phyloP scores from a whole-genome alignment of 2,113 vertebrate genomes.

The Eurypyga helias region DNA sequence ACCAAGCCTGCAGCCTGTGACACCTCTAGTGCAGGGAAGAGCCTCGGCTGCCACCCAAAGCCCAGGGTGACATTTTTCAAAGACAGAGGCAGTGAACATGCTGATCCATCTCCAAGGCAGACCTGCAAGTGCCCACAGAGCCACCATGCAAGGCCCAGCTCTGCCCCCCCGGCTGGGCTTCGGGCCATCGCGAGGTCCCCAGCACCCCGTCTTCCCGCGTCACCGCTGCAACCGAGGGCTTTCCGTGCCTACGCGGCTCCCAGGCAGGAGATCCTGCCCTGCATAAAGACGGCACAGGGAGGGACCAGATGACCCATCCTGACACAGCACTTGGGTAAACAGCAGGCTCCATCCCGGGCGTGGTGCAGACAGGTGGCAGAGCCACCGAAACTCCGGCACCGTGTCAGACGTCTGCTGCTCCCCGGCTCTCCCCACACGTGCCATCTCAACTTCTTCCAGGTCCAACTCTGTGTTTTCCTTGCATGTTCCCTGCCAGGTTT shows the following conservation, averaged over 20 bases:
- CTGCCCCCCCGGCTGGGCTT: neutral
- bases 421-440: neutral
- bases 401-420: neutral
- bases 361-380: neutral
- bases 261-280: neutral
- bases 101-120: neutral
- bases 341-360: fast-evolving
- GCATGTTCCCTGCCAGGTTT: fast-evolving
- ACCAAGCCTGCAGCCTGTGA: neutral
- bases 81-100: neutral
- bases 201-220: too few species aligned
- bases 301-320: neutral
- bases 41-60: neutral
- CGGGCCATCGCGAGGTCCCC: neutral
- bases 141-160: neutral
- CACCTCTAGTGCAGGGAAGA: neutral
- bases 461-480: fast-evolving
- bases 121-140: neutral
- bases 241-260: fast-evolving
- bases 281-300: fast-evolving
- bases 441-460: neutral
- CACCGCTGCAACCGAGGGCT: neutral
- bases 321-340: neutral
- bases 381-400: neutral
- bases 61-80: neutral